Percentiles rank a stretch among this genome's conserved stretches.
These are phyloP conservation scores for Drosophila arawakana DNA, from an alignment of 1,140 invertebrate genomes.

Conservation along the genomic window DNA sequence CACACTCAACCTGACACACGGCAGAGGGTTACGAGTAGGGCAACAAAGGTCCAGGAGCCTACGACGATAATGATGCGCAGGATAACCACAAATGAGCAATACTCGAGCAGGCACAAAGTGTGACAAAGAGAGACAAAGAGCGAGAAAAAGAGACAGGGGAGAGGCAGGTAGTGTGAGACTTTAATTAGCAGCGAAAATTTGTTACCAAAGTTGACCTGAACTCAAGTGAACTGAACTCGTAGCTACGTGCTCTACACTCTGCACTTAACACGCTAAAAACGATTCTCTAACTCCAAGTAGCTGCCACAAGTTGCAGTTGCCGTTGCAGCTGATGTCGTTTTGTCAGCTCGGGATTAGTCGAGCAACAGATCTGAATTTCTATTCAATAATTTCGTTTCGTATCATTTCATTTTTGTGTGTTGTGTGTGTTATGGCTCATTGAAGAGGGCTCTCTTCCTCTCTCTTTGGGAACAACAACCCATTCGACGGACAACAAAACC, in stretches of 20 bases:
- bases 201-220: constrained; percentile 56
- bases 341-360: constrained; percentile 55
- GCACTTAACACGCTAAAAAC: neutral
- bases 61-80: constrained; percentile 67
- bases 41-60: constrained; percentile 4
- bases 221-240: constrained; percentile 29
- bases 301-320: constrained; percentile 10
- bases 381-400: constrained; percentile 13
- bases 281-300: neutral
- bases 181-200: constrained; percentile 62
- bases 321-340: constrained; percentile 26
- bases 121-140: neutral
- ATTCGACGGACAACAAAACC: neutral
- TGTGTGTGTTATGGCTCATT: constrained; percentile 47
- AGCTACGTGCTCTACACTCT: constrained; percentile 21
- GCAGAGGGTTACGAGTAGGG: constrained; percentile 1
- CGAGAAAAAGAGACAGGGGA: constrained; percentile 5
- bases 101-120: constrained; percentile 4
- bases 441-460: neutral
- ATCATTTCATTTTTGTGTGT: constrained; percentile 19
- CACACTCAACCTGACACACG: constrained; percentile 48
- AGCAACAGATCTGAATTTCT: neutral
- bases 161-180: constrained; percentile 2
- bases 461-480: neutral
- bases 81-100: constrained; percentile 74